These are phyloP conservation scores for Drosophila mayaguana DNA, from an alignment of 2,888 invertebrate genomes.

Conservation along the genomic window DNA sequence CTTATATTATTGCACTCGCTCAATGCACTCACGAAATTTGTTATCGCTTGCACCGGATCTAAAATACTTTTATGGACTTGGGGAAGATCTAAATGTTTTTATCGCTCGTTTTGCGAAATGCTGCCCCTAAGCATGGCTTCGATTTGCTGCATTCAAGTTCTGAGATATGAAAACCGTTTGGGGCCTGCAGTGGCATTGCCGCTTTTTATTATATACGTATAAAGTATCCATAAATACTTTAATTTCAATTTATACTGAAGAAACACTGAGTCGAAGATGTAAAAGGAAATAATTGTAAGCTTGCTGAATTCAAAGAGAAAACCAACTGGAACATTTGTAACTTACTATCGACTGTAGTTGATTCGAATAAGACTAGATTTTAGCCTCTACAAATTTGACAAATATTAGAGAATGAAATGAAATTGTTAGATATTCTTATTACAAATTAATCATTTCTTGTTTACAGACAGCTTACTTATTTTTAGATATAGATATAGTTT, in stretches of 20 bases:
- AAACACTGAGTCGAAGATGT: neutral
- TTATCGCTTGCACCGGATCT: conserved; percentile 29
- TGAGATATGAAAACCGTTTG: neutral
- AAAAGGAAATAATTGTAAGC: neutral
- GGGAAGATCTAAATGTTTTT: conserved; percentile 31
- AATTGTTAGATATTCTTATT: too few relatives aligned
- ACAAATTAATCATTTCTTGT: too few relatives aligned
- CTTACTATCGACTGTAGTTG: neutral
- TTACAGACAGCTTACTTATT: neutral
- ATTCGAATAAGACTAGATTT: neutral
- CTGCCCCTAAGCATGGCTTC: conserved; percentile 37
- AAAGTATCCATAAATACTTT: neutral
- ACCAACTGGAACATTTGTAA: neutral
- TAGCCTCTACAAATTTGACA: too few relatives aligned
- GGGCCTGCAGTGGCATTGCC: neutral
- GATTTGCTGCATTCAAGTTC: conserved; percentile 12
- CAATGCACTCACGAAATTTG: conserved; percentile 37
- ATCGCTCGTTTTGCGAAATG: conserved; percentile 30
- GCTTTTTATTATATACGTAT: neutral
- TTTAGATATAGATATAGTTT: neutral
- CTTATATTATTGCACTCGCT: conserved; percentile 43
- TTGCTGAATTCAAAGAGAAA: neutral
- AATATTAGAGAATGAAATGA: neutral
- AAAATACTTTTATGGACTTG: conserved; percentile 26
- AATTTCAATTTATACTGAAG: neutral